phyloP scores from a whole-genome alignment of 2,888 invertebrate genomes.

The Aproaerema taeniolella region DNA sequence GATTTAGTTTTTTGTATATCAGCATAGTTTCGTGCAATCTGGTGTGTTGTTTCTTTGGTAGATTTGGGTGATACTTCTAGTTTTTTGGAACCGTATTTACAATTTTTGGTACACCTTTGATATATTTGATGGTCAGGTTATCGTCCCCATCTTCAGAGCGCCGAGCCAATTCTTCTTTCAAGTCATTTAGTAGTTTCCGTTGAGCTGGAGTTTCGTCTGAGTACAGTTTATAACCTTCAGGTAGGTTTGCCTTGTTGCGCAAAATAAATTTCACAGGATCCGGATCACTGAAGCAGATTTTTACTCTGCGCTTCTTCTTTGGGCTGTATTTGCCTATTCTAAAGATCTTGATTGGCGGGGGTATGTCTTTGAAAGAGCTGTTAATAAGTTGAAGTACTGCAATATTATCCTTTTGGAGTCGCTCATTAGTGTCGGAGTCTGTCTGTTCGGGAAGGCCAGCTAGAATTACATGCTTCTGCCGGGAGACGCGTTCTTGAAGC shows the following conservation, averaged over 20 bases:
- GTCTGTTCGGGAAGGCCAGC: slow-evolving; percentile 6
- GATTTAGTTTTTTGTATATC: background rate
- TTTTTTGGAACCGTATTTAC: slow-evolving; percentile 9
- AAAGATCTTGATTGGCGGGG: background rate
- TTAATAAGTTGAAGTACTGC: background rate
- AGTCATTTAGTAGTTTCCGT: slow-evolving; percentile 7
- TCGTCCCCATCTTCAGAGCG: slow-evolving; percentile 13
- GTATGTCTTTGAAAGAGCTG: background rate
- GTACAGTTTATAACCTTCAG: slow-evolving; percentile 7
- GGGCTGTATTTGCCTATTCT: slow-evolving; percentile 8
- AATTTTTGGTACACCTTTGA: slow-evolving; percentile 13
- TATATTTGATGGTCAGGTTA: slow-evolving; percentile 14
- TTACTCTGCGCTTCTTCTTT: slow-evolving; percentile 9
- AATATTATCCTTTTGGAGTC: background rate
- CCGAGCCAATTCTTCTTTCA: slow-evolving; percentile 14
- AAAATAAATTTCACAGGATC: slow-evolving; percentile 1
- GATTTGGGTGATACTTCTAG: background rate
- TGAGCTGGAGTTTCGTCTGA: slow-evolving; percentile 18
- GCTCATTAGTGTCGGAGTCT: background rate
- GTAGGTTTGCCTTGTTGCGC: background rate
- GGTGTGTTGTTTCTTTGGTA: background rate
- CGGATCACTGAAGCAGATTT: slow-evolving; percentile 2
- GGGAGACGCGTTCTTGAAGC: slow-evolving; percentile 6
- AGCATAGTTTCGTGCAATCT: background rate
- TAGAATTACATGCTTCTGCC: slow-evolving; percentile 7